Evolutionary conservation across 2,888 invertebrate species (phyloP).

Genomic region (Ernsta delagoae): DNA sequence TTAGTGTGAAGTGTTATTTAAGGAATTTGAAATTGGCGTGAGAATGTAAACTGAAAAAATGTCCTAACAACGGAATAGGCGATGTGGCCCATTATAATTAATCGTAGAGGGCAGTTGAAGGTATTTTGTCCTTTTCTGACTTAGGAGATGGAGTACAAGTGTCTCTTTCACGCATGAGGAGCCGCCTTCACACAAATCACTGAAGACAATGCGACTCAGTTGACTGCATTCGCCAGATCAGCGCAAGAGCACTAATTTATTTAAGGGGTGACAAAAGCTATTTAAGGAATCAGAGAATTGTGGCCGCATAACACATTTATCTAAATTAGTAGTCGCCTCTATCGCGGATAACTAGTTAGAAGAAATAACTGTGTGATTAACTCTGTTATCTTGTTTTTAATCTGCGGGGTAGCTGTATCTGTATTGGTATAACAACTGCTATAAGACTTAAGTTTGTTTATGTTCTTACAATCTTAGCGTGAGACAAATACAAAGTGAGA

Average conservation of each 20-base stretch:
- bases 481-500: too few relatives aligned
- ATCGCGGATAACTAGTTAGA: slow-evolving; percentile 21
- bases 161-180: slow-evolving; percentile 45
- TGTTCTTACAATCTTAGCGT: too few relatives aligned
- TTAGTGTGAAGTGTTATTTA: slow-evolving; percentile 69
- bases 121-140: slow-evolving; percentile 49
- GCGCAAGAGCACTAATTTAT: slow-evolving; percentile 45
- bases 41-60: slow-evolving; percentile 64
- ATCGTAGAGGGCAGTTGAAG: slow-evolving; percentile 49
- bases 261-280: slow-evolving; percentile 48
- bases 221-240: slow-evolving; percentile 47
- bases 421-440: background rate
- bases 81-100: slow-evolving; percentile 69
- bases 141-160: slow-evolving; percentile 41
- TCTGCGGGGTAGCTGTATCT: background rate
- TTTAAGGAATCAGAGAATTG: slow-evolving; percentile 40
- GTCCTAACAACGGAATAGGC: slow-evolving; percentile 61
- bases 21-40: slow-evolving; percentile 58
- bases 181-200: slow-evolving; percentile 68
- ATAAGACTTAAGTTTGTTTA: too few relatives aligned
- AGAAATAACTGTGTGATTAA: slow-evolving; percentile 17
- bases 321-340: slow-evolving; percentile 30
- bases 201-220: slow-evolving; percentile 69
- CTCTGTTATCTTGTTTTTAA: background rate
- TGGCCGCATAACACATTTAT: slow-evolving; percentile 27